These are phyloP conservation scores for Allacma fusca DNA, from an alignment of 2,888 invertebrate species.

Conservation along the genomic window DNA sequence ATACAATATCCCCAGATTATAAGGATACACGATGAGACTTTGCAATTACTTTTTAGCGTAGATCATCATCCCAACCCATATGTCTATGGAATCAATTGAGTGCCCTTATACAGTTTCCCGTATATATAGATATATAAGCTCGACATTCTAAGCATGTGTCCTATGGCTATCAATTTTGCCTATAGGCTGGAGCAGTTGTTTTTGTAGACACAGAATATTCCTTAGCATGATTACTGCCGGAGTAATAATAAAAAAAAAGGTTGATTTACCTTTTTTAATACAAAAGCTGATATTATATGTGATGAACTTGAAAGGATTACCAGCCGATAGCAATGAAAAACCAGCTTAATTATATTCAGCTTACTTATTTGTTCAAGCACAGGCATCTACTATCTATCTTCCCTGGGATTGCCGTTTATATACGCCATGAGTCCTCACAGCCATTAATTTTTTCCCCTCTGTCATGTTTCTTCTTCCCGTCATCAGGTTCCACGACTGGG, in stretches of 20 bases:
- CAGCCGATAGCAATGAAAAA: neutral
- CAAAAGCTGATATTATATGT: slow-evolving; percentile 16
- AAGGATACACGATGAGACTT: slow-evolving; percentile 10
- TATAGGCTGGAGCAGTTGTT: neutral
- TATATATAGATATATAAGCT: neutral
- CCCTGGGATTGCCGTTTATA: neutral
- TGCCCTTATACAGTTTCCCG: no score
- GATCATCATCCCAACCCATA: neutral
- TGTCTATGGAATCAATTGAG: neutral
- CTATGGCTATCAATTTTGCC: neutral
- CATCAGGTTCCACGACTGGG: slow-evolving; percentile 3
- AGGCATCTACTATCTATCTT: neutral
- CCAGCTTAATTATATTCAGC: slow-evolving; percentile 2
- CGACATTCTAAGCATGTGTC: neutral
- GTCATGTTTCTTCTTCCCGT: slow-evolving; percentile 8
- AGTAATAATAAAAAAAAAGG: neutral
- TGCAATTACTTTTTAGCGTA: slow-evolving; percentile 6
- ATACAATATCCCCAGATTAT: slow-evolving; percentile 32
- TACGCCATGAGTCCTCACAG: neutral
- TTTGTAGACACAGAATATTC: neutral
- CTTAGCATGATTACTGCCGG: neutral
- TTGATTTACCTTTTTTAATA: slow-evolving; percentile 13
- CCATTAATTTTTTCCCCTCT: neutral
- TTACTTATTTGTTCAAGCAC: neutral
- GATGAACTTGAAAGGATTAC: slow-evolving; percentile 7